A percentile compares a stretch with the other conserved stretches of the same genome.
These are phyloP conservation scores for Notoglanidium macrostoma DNA, from an alignment of 2,797 vertebrate species.

Conservation along the genomic window DNA sequence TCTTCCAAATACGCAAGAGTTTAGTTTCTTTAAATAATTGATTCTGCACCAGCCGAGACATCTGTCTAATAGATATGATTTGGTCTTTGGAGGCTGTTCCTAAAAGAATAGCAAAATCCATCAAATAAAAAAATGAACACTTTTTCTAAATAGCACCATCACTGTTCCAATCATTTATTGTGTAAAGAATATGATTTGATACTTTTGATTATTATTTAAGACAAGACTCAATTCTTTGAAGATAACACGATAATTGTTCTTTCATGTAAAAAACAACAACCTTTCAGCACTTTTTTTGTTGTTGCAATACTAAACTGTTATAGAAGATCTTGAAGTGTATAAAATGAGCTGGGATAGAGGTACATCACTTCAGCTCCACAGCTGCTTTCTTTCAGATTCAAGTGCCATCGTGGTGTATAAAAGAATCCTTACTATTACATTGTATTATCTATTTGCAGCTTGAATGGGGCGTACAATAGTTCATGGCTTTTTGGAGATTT, in stretches of 20 bases:
- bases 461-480: neutral
- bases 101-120: neutral
- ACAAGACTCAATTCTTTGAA: neutral
- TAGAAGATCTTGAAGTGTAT: neutral
- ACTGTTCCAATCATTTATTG: neutral
- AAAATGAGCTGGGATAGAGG: neutral
- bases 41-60: neutral
- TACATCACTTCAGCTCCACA: neutral
- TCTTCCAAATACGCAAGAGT: neutral
- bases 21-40: neutral
- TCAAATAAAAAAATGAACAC: neutral
- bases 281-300: neutral
- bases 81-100: neutral
- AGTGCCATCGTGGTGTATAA: neutral
- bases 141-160: neutral
- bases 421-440: neutral
- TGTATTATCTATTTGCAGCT: neutral
- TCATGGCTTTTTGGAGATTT: neutral
- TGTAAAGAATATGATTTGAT: neutral
- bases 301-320: neutral
- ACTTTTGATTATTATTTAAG: neutral
- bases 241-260: neutral
- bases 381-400: slow-evolving; percentile 5
- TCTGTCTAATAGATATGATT: neutral
- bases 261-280: neutral